Evolutionary conservation across 2,113 vertebrate species (phyloP).

Genomic region (Stegastes partitus): DNA sequence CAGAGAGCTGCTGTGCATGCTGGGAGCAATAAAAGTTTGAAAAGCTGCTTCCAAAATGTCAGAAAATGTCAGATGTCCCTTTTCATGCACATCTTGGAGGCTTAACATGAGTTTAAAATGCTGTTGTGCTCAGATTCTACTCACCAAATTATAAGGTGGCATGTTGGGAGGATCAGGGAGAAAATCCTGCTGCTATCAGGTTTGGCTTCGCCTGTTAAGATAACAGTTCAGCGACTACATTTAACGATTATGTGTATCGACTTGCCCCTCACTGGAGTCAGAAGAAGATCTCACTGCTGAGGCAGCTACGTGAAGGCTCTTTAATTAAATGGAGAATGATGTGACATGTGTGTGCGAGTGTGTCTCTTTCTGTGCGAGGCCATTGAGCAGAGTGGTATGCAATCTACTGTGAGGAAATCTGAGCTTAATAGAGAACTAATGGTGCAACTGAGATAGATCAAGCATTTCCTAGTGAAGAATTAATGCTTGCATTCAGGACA

Average conservation of each 20-base stretch:
- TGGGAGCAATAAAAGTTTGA: neutral
- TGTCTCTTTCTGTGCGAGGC: neutral
- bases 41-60: neutral
- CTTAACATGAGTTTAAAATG: neutral
- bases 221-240: conserved; percentile 22
- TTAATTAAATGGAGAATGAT: conserved; percentile 31
- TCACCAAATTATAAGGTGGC: neutral
- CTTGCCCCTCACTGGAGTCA: conserved; percentile 8
- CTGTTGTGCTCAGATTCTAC: neutral
- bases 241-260: conserved; percentile 27
- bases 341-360: neutral
- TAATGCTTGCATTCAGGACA: too few relatives aligned
- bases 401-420: neutral
- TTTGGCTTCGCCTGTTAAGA: neutral
- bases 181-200: neutral
- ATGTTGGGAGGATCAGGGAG: neutral
- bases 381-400: neutral
- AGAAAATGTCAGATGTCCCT: neutral
- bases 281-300: conserved; percentile 29
- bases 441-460: too few relatives aligned
- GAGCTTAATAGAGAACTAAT: too few relatives aligned
- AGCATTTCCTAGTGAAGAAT: too few relatives aligned
- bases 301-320: conserved; percentile 17
- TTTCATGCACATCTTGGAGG: neutral
- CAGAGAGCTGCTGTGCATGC: too few relatives aligned